Percentiles rank a stretch among this genome's conserved stretches.
phyloP scores from a whole-genome alignment of 2,888 invertebrate genomes.

The Temnothorax unifasciatus region DNA sequence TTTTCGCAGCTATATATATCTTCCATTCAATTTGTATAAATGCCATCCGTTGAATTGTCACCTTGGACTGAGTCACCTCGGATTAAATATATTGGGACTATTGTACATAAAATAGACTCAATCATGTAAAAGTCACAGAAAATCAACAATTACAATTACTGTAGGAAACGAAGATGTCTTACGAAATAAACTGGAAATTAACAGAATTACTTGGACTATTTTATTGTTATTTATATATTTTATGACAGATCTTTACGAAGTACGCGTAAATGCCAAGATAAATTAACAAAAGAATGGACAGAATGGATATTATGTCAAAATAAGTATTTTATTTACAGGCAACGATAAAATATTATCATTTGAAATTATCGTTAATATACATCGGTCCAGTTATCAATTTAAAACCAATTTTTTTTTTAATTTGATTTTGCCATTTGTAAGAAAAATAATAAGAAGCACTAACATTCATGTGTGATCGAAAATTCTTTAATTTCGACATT shows the following conservation, averaged over 20 bases:
- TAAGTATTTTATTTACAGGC: constrained; percentile 21
- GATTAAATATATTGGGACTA: constrained; percentile 75
- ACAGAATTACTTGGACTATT: constrained; percentile 60
- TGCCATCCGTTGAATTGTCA: constrained; percentile 47
- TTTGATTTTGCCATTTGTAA: neutral
- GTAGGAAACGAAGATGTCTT: constrained; percentile 84
- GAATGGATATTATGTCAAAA: neutral
- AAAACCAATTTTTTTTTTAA: neutral
- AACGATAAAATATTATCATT: neutral
- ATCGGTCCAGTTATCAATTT: neutral
- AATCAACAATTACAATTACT: constrained; percentile 82
- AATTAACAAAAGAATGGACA: neutral
- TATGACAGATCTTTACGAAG: neutral
- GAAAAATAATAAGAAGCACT: neutral
- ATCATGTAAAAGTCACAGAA: constrained; percentile 79
- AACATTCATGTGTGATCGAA: neutral
- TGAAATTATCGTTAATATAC: neutral
- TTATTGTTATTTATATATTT: neutral
- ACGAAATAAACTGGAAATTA: constrained; percentile 83
- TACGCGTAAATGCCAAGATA: neutral
- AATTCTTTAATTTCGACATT: neutral
- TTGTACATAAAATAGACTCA: constrained; percentile 80
- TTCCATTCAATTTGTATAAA: constrained; percentile 29
- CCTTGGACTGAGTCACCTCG: constrained; percentile 57
- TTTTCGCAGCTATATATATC: constrained; percentile 16